Percentiles rank a stretch among this genome's conserved stretches.
These are phyloP conservation scores for Hystrix cristata DNA, from an alignment of 2,113 vertebrate species.

Conservation along the genomic window DNA sequence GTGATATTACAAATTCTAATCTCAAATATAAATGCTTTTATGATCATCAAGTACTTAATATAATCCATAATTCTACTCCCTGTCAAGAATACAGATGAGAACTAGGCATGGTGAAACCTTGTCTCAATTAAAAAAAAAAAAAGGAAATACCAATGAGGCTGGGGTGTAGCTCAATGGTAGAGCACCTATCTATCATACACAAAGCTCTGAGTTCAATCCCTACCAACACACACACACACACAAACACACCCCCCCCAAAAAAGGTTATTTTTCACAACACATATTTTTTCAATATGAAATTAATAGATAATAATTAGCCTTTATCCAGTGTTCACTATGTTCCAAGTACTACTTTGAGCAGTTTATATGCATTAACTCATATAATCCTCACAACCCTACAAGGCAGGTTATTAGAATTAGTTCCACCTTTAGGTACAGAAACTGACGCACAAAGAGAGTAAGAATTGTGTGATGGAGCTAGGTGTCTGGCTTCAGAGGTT, in stretches of 20 bases:
- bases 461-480: not conserved
- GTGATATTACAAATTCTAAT: not conserved
- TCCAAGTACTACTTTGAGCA: slow-evolving; percentile 21
- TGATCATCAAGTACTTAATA: not conserved
- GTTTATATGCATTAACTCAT: not conserved
- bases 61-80: not conserved
- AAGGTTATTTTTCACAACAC: not conserved
- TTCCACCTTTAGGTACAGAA: not conserved
- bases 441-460: not conserved
- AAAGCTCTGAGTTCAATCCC: not conserved
- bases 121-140: not conserved
- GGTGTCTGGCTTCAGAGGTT: not conserved
- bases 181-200: too few species aligned
- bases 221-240: not conserved
- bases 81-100: not conserved
- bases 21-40: slow-evolving; percentile 7
- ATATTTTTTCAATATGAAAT: slow-evolving; percentile 47
- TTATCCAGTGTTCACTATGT: not conserved
- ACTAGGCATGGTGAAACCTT: not conserved
- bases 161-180: too few species aligned
- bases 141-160: not conserved
- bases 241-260: not conserved
- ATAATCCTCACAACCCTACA: not conserved
- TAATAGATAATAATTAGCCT: not conserved
- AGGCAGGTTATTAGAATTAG: not conserved